phyloP scores from a whole-genome alignment of 2,888 invertebrate genomes.

The Chaetogeoica ovagalla region DNA sequence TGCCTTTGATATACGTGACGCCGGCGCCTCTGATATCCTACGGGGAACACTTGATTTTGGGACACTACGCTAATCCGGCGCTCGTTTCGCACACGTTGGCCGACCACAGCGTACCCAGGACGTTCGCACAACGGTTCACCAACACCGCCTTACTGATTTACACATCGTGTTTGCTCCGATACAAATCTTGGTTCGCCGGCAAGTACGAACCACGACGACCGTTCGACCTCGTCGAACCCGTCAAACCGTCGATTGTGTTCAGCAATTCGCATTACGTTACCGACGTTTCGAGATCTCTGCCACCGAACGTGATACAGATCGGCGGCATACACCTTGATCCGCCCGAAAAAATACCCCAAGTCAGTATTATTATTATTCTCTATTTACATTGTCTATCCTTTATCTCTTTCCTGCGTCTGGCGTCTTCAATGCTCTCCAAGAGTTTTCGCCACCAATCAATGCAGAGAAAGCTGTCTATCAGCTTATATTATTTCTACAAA shows the following conservation, averaged over 20 bases:
- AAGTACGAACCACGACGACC: not conserved
- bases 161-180: not conserved
- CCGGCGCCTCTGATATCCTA: not conserved
- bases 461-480: no score
- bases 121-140: not conserved
- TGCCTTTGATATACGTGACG: not conserved
- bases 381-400: no score
- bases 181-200: not conserved
- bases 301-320: not conserved
- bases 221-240: not conserved
- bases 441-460: no score
- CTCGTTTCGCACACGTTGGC: not conserved
- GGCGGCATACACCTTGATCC: conserved; percentile 6
- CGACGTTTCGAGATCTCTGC: not conserved
- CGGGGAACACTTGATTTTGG: not conserved
- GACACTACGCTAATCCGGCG: conserved; percentile 1
- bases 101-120: not conserved
- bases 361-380: not conserved
- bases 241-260: conserved; percentile 16
- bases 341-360: not conserved
- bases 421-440: no score
- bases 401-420: no score
- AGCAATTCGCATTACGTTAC: not conserved
- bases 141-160: not conserved
- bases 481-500: no score